Evolutionary conservation across 64 coral and sea anemone species (phyloP).

Genomic region (Montipora capricornis): DNA sequence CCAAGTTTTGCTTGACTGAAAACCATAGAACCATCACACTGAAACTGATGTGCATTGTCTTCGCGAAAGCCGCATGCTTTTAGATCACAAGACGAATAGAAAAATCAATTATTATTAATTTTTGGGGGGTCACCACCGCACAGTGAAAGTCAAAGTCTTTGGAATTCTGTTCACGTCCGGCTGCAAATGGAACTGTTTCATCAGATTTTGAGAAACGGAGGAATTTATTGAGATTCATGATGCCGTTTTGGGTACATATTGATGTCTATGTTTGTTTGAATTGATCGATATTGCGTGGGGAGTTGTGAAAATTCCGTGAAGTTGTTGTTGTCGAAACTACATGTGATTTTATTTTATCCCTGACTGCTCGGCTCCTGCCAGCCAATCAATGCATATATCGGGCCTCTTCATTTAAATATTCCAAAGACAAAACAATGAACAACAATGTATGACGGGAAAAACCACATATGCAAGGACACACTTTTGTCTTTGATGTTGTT

Average conservation of each 20-base stretch:
- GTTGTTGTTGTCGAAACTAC: conserved; percentile 43
- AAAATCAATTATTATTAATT: conserved; percentile 6
- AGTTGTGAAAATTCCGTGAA: conserved; percentile 6
- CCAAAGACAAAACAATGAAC: conserved; percentile 39
- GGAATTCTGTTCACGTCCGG: background rate
- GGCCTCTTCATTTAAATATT: conserved; percentile 23
- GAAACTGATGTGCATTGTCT: background rate
- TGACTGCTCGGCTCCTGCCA: background rate
- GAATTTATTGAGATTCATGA: background rate
- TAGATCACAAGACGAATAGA: background rate
- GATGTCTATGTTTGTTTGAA: conserved; percentile 1
- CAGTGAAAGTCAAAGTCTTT: background rate
- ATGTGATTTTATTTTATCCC: conserved; percentile 15
- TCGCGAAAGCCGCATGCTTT: background rate
- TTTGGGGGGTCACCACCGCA: background rate
- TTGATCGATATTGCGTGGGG: background rate
- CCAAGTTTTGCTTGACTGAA: background rate
- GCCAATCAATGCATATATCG: conserved; percentile 9
- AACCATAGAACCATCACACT: background rate
- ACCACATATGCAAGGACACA: background rate
- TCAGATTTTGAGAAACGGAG: background rate
- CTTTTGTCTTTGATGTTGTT: conserved; percentile 17
- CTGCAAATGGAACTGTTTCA: background rate
- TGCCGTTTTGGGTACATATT: background rate
- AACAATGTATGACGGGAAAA: conserved; percentile 25